phyloP scores from a whole-genome alignment of 2,888 invertebrate genomes.

The Heliconius ismenius region DNA sequence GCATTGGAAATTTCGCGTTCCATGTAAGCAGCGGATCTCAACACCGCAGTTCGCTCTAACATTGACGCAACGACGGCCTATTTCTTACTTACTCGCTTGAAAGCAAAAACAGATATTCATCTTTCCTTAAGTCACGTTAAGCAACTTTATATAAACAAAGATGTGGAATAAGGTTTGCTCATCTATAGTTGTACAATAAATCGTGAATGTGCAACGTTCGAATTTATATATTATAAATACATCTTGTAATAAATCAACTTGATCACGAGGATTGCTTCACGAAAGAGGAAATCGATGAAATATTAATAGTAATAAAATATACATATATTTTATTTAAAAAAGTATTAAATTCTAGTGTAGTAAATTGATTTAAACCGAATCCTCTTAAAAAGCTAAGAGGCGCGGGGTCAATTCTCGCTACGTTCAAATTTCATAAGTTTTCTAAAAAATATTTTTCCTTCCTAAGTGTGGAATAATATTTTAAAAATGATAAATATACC shows the following conservation, averaged over 20 bases:
- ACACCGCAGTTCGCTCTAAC: too few species aligned
- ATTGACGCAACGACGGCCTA: too few species aligned
- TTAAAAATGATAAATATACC: too few species aligned
- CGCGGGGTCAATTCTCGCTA: too few species aligned
- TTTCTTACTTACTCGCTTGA: too few species aligned
- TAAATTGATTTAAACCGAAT: too few species aligned
- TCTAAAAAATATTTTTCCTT: background rate
- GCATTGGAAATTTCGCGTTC: too few species aligned
- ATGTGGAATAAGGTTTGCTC: background rate
- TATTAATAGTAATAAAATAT: too few species aligned
- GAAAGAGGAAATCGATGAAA: constrained; percentile 2
- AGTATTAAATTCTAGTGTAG: too few species aligned
- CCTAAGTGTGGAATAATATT: background rate
- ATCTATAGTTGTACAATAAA: background rate
- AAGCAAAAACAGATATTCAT: background rate
- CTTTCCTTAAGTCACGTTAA: background rate
- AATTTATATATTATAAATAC: background rate
- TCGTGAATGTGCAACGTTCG: too few species aligned
- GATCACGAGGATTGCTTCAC: constrained; percentile 6
- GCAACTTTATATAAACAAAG: background rate
- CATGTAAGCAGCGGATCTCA: too few species aligned
- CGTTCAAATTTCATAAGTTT: background rate
- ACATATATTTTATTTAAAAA: background rate
- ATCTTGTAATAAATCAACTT: background rate
- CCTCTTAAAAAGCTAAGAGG: too few species aligned